These are phyloP conservation scores for Vanessa tameamea DNA, from an alignment of 1,140 invertebrate genomes.

Conservation along the genomic window DNA sequence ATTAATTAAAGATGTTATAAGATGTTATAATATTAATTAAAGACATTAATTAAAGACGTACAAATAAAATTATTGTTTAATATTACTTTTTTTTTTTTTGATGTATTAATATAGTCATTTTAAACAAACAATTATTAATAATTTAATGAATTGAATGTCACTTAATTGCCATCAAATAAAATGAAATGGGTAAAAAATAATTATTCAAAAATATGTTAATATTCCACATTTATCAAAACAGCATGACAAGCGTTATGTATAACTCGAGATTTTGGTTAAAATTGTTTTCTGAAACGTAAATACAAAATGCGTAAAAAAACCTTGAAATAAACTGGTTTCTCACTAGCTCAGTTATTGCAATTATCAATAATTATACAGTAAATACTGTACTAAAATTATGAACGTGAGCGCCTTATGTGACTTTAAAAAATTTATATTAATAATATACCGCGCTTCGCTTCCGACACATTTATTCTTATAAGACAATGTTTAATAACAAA, in stretches of 20 bases:
- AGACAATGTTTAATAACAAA: slow-evolving; percentile 62
- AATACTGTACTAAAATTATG: slow-evolving; percentile 20
- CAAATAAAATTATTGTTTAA: too few relatives aligned
- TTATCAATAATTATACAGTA: slow-evolving; percentile 33
- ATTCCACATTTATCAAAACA: not conserved
- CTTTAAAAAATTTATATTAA: slow-evolving; percentile 30
- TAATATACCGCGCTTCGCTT: slow-evolving; percentile 23
- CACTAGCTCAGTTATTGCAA: slow-evolving; percentile 17
- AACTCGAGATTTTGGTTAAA: slow-evolving; percentile 17
- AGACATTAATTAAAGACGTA: too few relatives aligned
- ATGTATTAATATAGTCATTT: too few relatives aligned
- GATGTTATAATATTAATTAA: too few relatives aligned
- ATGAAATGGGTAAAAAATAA: not conserved
- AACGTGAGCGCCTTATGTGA: slow-evolving; percentile 11
- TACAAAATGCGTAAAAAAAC: slow-evolving; percentile 20
- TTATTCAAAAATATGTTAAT: slow-evolving; percentile 11
- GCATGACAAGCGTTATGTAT: slow-evolving; percentile 23
- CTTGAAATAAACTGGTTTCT: slow-evolving; percentile 35
- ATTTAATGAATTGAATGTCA: too few relatives aligned
- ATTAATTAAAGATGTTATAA: too few relatives aligned
- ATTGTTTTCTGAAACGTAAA: slow-evolving; percentile 15
- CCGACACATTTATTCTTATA: slow-evolving; percentile 10
- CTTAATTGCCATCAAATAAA: not conserved
- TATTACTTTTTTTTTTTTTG: too few relatives aligned
- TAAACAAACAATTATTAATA: too few relatives aligned